Evolutionary conservation across 2,113 vertebrate species (phyloP), one percentile per base, ranked within the genome.

Genomic region (Erinaceus europaeus): DNA sequence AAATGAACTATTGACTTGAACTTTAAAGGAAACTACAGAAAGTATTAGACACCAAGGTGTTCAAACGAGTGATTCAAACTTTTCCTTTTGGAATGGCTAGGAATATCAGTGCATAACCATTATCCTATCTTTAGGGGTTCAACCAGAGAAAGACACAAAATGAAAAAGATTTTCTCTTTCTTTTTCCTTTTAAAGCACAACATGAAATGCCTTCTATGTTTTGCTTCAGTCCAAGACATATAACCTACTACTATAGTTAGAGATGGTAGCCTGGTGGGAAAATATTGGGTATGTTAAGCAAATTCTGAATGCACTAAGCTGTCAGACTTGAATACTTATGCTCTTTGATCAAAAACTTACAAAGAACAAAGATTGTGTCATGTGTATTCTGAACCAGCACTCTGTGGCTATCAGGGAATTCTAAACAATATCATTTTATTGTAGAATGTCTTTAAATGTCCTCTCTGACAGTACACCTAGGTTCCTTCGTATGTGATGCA

Each of bases 281-380:
- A 90, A 74, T 71, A 68, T 9, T 27, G 78, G 44, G 38, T 68
- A 73, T 91, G 77, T 90, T 91, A 81, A 92, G 42, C 36, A 93
- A 91, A 81, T 67, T 65, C 53, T 88, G 72, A 86, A 76, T 91
- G 83, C 73, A 38, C 46, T 11, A 52, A 85, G 57, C 72, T 93
- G 83, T 80, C 79, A 90, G 53, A 72, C 82, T 79, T 44, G 38
- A 76, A 40, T 82, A 73, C 55, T 94, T 83, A 79, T 4, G 3
- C 15, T 68, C 75, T 94, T 83, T 73, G 75, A 95, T 73, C 86
- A 72, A 46, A 73, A 68, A 83, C 57, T 92, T 87, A 50, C 23
- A 68, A 92, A 95, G 72, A 92, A 88, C 86, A 92, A 94, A 91
- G 57, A 79, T 67, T 9, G n/a, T 20, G 18, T 71, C 64, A 17